These are phyloP conservation scores for Coracopsis vasa DNA, from an alignment of 2,113 vertebrate genomes.

Conservation along the genomic window DNA sequence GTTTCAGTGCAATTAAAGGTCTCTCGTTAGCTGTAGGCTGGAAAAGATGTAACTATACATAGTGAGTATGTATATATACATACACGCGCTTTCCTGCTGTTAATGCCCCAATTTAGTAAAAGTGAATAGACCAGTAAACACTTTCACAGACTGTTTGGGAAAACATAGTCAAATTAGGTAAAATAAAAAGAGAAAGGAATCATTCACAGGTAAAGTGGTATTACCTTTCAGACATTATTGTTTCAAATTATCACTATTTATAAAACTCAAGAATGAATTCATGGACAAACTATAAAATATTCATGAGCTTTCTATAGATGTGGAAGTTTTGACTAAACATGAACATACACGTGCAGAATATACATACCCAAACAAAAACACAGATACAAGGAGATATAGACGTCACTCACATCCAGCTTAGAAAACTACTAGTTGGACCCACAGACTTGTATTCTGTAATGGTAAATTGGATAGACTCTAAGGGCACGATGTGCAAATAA, in stretches of 20 bases:
- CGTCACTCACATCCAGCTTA: not conserved
- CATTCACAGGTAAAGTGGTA: constrained; percentile 13
- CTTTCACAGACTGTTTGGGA: not conserved
- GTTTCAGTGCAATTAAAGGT: not conserved
- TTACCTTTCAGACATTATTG: constrained; percentile 40
- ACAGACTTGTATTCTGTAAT: not conserved
- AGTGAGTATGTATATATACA: not conserved
- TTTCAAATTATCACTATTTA: constrained; percentile 59
- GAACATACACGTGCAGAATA: not conserved
- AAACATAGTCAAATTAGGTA: not conserved
- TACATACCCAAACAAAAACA: not conserved
- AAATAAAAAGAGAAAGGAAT: constrained; percentile 12
- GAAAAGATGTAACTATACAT: not conserved
- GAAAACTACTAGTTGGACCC: not conserved
- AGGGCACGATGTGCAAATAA: not conserved
- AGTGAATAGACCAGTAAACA: not conserved
- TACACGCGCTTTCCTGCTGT: not conserved
- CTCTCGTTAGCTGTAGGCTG: not conserved
- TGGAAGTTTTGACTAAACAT: not conserved
- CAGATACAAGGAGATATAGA: not conserved
- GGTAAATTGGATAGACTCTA: not conserved
- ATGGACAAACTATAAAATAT: constrained; percentile 45
- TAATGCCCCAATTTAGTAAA: not conserved
- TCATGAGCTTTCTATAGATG: not conserved
- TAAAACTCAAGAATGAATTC: constrained; percentile 40